phyloP scores from a whole-genome alignment of 2,888 invertebrate genomes.

The Synergus umbraculus region DNA sequence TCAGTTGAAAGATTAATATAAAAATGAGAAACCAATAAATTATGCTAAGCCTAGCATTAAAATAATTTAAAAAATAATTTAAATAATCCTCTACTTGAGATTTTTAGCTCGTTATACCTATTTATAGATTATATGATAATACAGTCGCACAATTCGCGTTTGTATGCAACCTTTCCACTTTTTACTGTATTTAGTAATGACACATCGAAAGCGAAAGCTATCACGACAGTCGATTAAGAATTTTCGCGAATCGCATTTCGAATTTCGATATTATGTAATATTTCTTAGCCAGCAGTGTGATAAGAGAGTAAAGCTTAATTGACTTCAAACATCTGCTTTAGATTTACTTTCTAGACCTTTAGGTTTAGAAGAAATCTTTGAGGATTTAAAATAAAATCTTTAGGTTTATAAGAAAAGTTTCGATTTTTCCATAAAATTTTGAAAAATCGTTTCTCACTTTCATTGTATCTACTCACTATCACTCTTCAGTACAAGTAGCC shows the following conservation, averaged over 20 bases:
- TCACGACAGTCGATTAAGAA: conserved; percentile 8
- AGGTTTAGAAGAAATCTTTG: not conserved
- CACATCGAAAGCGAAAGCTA: conserved; percentile 29
- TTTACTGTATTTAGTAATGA: conserved; percentile 37
- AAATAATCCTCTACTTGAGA: conserved; percentile 25
- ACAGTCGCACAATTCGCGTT: conserved; percentile 36
- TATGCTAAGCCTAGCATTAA: conserved; percentile 32
- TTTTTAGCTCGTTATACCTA: conserved; percentile 26
- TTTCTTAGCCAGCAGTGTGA: conserved; percentile 17
- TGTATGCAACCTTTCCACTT: conserved; percentile 29
- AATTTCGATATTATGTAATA: conserved; percentile 9
- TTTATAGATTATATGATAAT: conserved; percentile 31
- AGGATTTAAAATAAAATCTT: not conserved
- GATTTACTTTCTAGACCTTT: not conserved
- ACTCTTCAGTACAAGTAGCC: conserved; percentile 22
- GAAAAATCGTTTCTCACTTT: conserved; percentile 26
- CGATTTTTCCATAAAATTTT: conserved; percentile 18
- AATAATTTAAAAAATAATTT: conserved; percentile 10
- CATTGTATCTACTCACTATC: conserved; percentile 41
- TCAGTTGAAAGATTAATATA: conserved; percentile 31
- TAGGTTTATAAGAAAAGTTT: conserved; percentile 7
- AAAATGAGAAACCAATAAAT: not conserved
- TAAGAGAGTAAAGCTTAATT: conserved; percentile 10
- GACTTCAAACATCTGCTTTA: conserved; percentile 14
- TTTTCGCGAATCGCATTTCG: conserved; percentile 5